These are phyloP conservation scores for Ceratina calcarata DNA, from an alignment of 1,140 invertebrate genomes.

Conservation along the genomic window DNA sequence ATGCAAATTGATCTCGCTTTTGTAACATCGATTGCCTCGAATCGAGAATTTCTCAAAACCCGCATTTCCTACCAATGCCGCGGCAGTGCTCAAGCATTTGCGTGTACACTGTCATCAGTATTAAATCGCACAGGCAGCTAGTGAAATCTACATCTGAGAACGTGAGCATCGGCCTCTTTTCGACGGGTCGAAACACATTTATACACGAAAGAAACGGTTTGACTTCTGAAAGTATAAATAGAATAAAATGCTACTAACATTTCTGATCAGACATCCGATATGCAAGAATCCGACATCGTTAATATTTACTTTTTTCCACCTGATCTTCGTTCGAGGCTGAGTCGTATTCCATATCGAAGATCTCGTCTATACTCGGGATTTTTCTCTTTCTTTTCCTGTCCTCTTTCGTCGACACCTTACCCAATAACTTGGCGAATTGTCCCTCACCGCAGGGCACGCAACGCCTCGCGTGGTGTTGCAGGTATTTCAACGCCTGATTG, in stretches of 20 bases:
- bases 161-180: constrained; percentile 65
- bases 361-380: constrained; percentile 30
- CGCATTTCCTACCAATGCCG: constrained; percentile 76
- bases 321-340: background rate
- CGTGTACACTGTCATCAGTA: constrained; percentile 80
- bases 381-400: constrained; percentile 41
- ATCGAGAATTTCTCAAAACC: background rate
- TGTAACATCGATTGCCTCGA: background rate
- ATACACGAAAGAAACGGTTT: background rate
- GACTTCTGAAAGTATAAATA: background rate
- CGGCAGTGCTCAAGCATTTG: constrained; percentile 82
- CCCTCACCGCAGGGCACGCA: constrained; percentile 81
- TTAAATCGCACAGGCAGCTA: constrained; percentile 81
- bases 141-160: constrained; percentile 78
- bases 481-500: constrained; percentile 80
- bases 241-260: background rate
- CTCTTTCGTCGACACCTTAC: constrained; percentile 67
- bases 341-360: constrained; percentile 11
- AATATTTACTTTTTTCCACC: background rate
- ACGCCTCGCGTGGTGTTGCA: constrained; percentile 81
- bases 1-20: constrained; percentile 48
- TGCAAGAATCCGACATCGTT: too few relatives aligned
- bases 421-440: constrained; percentile 80
- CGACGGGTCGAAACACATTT: constrained; percentile 33
- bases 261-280: background rate